These are phyloP conservation scores for Climacteris rufus DNA, from an alignment of 2,113 vertebrate species.

Conservation along the genomic window DNA sequence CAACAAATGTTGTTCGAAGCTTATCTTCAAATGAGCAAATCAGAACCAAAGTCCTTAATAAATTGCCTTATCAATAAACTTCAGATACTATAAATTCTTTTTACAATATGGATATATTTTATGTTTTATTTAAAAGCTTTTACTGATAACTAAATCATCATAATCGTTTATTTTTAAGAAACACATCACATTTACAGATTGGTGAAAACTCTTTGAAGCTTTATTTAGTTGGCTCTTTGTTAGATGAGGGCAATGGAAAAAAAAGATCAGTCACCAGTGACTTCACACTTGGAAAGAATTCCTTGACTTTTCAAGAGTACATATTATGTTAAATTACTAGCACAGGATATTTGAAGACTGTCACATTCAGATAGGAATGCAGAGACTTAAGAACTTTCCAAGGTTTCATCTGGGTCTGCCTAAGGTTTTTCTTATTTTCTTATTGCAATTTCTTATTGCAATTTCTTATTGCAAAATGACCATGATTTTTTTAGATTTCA, in stretches of 20 bases:
- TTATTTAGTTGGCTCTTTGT: neutral
- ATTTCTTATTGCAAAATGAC: neutral
- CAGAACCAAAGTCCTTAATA: slow-evolving; percentile 55
- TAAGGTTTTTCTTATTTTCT: no score
- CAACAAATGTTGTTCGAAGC: slow-evolving; percentile 29
- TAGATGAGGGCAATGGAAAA: neutral
- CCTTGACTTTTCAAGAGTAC: neutral
- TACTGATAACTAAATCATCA: slow-evolving; percentile 6
- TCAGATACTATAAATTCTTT: slow-evolving; percentile 55
- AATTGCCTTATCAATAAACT: slow-evolving; percentile 58
- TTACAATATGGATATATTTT: slow-evolving; percentile 51
- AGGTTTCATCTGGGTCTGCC: neutral
- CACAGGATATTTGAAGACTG: neutral
- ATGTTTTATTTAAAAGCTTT: slow-evolving; percentile 66
- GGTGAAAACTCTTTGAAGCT: neutral
- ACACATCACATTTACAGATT: slow-evolving; percentile 44
- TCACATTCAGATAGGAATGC: neutral
- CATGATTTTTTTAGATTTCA: neutral
- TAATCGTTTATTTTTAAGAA: slow-evolving; percentile 41
- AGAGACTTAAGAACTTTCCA: neutral
- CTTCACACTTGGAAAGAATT: neutral
- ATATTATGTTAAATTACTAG: neutral
- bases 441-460: no score
- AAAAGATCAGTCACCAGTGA: neutral
- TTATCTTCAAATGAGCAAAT: slow-evolving; percentile 70